A percentile compares a stretch with the other conserved stretches of the same genome.
Evolutionary conservation across 1,140 invertebrate species (phyloP).

Genomic region (Drosophila seguyi): DNA sequence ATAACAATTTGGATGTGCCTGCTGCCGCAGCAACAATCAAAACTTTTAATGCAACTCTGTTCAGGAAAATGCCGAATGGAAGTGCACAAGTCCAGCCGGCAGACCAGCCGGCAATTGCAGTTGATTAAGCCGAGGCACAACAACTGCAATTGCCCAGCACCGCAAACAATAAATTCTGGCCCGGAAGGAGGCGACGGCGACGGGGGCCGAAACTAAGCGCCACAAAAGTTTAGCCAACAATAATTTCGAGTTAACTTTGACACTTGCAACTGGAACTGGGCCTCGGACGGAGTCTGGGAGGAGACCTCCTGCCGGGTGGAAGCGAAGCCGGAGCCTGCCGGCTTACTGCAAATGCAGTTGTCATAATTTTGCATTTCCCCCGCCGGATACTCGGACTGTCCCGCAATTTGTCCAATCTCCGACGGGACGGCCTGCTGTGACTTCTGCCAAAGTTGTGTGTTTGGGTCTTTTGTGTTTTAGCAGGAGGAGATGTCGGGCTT

Average conservation of each 20-base stretch:
- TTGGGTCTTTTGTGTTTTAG: constrained; percentile 68
- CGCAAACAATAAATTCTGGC: constrained; percentile 77
- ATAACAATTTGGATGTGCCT: constrained; percentile 19
- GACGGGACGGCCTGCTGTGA: constrained; percentile 65
- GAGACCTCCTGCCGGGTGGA: constrained; percentile 37
- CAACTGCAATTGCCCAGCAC: constrained; percentile 57
- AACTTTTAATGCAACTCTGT: constrained; percentile 73
- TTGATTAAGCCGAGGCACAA: constrained; percentile 70
- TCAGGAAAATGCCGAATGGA: constrained; percentile 58
- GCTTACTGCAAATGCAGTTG: constrained; percentile 80
- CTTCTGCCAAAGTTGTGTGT: constrained; percentile 71
- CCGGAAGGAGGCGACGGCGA: constrained; percentile 12
- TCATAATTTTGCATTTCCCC: constrained; percentile 81
- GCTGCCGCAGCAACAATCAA: constrained; percentile 69
- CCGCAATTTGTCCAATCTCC: constrained; percentile 67
- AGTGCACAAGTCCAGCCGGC: constrained; percentile 61
- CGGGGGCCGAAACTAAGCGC: constrained; percentile 58
- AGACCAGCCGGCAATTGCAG: constrained; percentile 66
- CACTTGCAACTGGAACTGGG: constrained; percentile 74
- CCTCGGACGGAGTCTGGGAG: constrained; percentile 36
- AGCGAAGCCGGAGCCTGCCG: constrained; percentile 14
- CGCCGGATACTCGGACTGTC: constrained; percentile 33
- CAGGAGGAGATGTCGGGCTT: constrained; percentile 30
- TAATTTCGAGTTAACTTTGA: constrained; percentile 84
- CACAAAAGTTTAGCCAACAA: constrained; percentile 83